Base-by-base conservation (phyloP, 2,888 invertebrate species). In the Tuta absoluta region DNA sequence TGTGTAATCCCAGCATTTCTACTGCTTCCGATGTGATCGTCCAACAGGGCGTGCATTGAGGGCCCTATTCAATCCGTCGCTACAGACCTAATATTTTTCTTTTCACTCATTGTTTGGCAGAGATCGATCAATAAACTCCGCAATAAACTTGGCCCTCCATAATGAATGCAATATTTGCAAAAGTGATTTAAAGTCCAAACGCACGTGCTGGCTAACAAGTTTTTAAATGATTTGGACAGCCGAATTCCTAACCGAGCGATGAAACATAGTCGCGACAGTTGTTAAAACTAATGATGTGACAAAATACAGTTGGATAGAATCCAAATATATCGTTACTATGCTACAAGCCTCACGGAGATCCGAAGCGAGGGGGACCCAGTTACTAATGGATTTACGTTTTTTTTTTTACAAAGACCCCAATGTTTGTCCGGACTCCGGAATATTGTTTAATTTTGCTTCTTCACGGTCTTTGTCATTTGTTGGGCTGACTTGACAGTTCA, bases 1-100 rank as follows among this genome's bases (percentile, higher is more conserved):
- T 88, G 85, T 84, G 82, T 87, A 85, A 86, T 86, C 86, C 84
- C 82, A 72, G 71, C 89, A 89, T 86, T 91, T 88, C 82, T 87
- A 87, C 82, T 81, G 89, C 89, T 89, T 90, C 90, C 81, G 79
- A 84, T 80, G 83, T 80, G 77, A 80, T 82, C 76, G 75, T 67
- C 75, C 74, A 76, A 72, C 72, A 80, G 85, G 85, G 85, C 79
- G 83, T 79, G 75, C 72, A 63, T 61, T 62, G 66, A 69, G 76
- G 79, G 77, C 72, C 70, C 70, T 74, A 67, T 72, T 72, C 70
- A 72, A 71, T 78, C 77, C 81, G 78, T 77, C 77, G 78, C 75
- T 78, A 74, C 72, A 75, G 73, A 75, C 77, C 82, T 80, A 82
- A 84, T 85, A 81, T 81, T 81, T 85, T 84, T 82, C 76, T 82